Percentiles rank a stretch among this genome's conserved stretches.
These are phyloP conservation scores for Cloeon dipterum DNA, from an alignment of 2,888 invertebrate genomes.

Conservation along the genomic window DNA sequence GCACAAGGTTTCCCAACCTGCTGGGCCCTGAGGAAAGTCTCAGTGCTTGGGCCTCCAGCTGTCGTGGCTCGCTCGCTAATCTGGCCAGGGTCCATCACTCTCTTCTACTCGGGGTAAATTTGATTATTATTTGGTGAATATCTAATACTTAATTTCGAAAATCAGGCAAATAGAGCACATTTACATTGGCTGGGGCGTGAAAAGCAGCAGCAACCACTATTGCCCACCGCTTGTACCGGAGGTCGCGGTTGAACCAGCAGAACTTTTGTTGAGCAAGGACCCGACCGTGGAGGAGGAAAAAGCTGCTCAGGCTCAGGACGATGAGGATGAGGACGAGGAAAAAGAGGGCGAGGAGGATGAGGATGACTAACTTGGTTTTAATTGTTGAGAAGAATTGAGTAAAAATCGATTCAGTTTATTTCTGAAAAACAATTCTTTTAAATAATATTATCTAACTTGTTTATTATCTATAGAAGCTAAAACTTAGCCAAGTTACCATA, in stretches of 20 bases:
- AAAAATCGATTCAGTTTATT: too few species aligned
- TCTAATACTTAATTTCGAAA: too few species aligned
- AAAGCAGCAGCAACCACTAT: not conserved
- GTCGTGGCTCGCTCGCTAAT: not conserved
- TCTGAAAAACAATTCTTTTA: too few species aligned
- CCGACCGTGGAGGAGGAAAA: not conserved
- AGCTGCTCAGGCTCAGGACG: not conserved
- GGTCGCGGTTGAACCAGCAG: not conserved
- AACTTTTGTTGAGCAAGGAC: not conserved
- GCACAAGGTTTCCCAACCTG: not conserved
- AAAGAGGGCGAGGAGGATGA: not conserved
- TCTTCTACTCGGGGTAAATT: too few species aligned
- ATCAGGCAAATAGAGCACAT: not conserved
- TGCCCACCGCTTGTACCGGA: not conserved
- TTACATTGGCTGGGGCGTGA: not conserved
- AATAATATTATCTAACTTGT: too few species aligned
- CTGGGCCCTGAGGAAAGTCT: not conserved
- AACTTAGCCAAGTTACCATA: too few species aligned
- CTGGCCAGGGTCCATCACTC: not conserved
- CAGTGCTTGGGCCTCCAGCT: not conserved
- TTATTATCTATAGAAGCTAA: too few species aligned
- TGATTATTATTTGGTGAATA: too few species aligned
- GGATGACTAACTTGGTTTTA: too few species aligned
- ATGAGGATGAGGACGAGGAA: not conserved
- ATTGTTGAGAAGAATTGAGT: too few species aligned